A percentile compares a stretch with the other conserved stretches of the same genome.
Evolutionary conservation across 2,888 invertebrate genomes (phyloP).

Genomic region (Drosophila kanekoi): DNA sequence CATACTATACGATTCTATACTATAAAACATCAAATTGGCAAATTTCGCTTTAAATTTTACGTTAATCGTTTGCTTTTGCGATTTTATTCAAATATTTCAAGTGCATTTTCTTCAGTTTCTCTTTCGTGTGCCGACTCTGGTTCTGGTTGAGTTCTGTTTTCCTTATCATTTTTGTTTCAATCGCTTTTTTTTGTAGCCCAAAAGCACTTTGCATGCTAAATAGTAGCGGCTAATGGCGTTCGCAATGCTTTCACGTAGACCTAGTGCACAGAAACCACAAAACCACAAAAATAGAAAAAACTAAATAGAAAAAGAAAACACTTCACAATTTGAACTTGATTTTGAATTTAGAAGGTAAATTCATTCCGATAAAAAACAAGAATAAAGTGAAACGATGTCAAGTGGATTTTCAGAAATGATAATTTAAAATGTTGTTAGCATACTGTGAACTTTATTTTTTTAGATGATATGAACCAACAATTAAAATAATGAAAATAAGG

Average conservation of each 20-base stretch:
- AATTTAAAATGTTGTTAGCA: conserved; percentile 6
- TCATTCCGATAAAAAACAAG: background rate
- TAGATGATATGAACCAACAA: background rate
- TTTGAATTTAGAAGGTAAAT: conserved; percentile 5
- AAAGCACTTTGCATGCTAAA: conserved; percentile 71
- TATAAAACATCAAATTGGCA: conserved; percentile 58
- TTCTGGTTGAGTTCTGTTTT: conserved; percentile 16
- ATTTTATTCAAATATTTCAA: conserved; percentile 41
- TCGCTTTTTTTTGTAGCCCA: conserved; percentile 36
- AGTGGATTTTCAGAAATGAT: conserved; percentile 27
- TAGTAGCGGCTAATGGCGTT: conserved; percentile 60
- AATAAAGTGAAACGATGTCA: conserved; percentile 20
- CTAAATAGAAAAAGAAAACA: conserved; percentile 29
- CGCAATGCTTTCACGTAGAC: conserved; percentile 68
- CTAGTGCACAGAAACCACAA: conserved; percentile 52
- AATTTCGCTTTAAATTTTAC: conserved; percentile 31
- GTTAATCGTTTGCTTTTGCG: conserved; percentile 34
- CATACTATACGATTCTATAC: conserved; percentile 31
- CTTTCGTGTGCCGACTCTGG: conserved; percentile 9
- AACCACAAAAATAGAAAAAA: conserved; percentile 19
- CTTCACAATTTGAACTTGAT: conserved; percentile 42
- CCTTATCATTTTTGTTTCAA: conserved; percentile 23
- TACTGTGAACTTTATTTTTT: background rate
- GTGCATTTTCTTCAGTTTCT: conserved; percentile 31
- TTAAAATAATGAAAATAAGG: background rate